phyloP scores from a whole-genome alignment of 2,888 invertebrate species.

The Perizoma affinitatum region DNA sequence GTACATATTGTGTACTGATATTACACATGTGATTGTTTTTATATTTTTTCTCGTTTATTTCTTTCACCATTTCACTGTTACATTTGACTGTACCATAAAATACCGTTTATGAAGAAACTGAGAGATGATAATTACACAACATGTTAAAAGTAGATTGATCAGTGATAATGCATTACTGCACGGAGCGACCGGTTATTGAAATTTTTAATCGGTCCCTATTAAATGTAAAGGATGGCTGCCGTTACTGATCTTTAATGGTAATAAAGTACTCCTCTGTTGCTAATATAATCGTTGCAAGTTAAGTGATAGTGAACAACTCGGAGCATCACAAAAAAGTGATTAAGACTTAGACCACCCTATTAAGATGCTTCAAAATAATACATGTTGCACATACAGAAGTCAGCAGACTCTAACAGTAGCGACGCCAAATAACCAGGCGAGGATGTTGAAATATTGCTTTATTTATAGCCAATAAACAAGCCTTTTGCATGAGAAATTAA shows the following conservation, averaged over 20 bases:
- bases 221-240: constrained; percentile 47
- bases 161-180: constrained; percentile 62
- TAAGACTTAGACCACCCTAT: constrained; percentile 2
- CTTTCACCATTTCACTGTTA: constrained; percentile 7
- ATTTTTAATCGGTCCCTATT: constrained; percentile 56
- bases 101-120: constrained; percentile 55
- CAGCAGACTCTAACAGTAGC: constrained; percentile 1
- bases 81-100: constrained; percentile 37
- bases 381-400: no score
- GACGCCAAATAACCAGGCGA: constrained; percentile 2
- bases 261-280: constrained; percentile 26
- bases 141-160: constrained; percentile 70
- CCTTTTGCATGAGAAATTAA: constrained; percentile 27
- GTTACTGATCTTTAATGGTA: constrained; percentile 38
- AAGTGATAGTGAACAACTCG: constrained; percentile 42
- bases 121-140: constrained; percentile 69
- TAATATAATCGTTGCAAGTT: constrained; percentile 32
- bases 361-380: no score
- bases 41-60: not conserved
- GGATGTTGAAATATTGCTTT: constrained; percentile 26
- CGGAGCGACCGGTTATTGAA: constrained; percentile 55
- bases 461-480: constrained; percentile 29
- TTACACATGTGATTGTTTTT: no score
- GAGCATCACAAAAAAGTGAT: constrained; percentile 14
- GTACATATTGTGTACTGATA: no score